Conservation (phyloP, 1,140 invertebrate species). For the Drosophila micromelanica region DNA sequence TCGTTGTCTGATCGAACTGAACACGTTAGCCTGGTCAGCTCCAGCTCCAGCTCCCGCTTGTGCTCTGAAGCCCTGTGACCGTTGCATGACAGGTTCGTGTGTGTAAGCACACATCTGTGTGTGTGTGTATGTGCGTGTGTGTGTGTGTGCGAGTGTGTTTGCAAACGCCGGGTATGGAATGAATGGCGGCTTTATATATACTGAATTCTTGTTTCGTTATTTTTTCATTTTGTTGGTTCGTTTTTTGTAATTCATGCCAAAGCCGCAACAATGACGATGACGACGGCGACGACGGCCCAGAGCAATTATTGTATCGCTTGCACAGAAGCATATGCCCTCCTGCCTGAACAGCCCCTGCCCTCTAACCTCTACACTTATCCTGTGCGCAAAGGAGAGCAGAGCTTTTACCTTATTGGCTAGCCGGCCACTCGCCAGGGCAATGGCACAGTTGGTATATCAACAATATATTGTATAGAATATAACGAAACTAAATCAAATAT, state of each 20-base stretch:
- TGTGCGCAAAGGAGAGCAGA: background rate
- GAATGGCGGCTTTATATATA: constrained; percentile 73
- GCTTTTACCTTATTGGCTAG: constrained; percentile 16
- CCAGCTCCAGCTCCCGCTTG: constrained; percentile 17
- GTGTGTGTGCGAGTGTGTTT: constrained; percentile 35
- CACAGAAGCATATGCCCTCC: constrained; percentile 17
- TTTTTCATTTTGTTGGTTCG: constrained; percentile 35
- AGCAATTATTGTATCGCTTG: constrained; percentile 83
- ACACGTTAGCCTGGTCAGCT: constrained; percentile 68
- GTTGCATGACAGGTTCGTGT: constrained; percentile 65
- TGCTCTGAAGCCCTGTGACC: constrained; percentile 45
- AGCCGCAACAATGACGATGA: constrained; percentile 73
- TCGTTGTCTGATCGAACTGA: constrained; percentile 77
- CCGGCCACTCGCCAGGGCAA: background rate
- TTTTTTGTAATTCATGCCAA: constrained; percentile 66
- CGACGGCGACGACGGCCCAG: constrained; percentile 55
- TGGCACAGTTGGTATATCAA: background rate
- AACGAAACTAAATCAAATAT: background rate
- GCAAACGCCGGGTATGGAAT: constrained; percentile 51
- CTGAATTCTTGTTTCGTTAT: constrained; percentile 56
- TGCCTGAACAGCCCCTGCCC: constrained; percentile 13
- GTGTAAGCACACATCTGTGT: constrained; percentile 2
- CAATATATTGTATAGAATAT: background rate
- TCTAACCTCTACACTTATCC: background rate
- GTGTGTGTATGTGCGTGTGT: background rate